Base-by-base conservation (phyloP, 2,797 vertebrate species). In the Perodicticus potto region DNA sequence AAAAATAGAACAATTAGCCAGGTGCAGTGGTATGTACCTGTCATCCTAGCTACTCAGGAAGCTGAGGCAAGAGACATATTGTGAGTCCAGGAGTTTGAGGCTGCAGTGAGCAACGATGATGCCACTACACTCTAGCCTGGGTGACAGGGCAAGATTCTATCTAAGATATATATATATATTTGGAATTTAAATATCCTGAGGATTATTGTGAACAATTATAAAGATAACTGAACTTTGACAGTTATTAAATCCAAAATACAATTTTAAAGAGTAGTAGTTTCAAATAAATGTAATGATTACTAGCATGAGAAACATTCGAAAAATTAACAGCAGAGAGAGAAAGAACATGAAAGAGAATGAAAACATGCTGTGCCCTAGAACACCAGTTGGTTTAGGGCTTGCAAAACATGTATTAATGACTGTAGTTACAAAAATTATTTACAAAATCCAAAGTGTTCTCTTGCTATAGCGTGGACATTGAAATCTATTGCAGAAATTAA, bases 211-310 rank as follows among this genome's bases (percentile, higher is more conserved):
- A 96, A 84, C 94, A 25, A 80, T 45, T 73, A 53, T 32, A 80
- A 63, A 77, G 22, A 63, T 57, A 57, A 37, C 93, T 89, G 55
- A 78, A 89, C 57, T 73, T 85, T 89, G 53, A 93, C 63, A 80
- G 72, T 78, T 91, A 69, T 95, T 89, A 91, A 93, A 91, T 73
- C 73, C 63, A 72, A 91, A 96, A 81, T 80, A 74, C 81, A 89
- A 93, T 57, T 86, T 96, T 80, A 94, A 82, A 86, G 40, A 94
- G 49, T 20, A 65, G 43, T 14, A 29, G 20, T 89, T 92, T 88
- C 65, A 20, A 80, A 85, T 69, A 85, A 85, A 74, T 83, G 22
- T 83, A 65, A 61, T 88, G 89, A 78, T 93, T 89, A 61, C 9
- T 67, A 74, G 34, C 76, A 93, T 53, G 85, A 96, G 57, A 73